Percentiles rank a stretch among this genome's conserved stretches.
phyloP scores from a whole-genome alignment of 2,797 vertebrate genomes.

The Antrozous pallidus region DNA sequence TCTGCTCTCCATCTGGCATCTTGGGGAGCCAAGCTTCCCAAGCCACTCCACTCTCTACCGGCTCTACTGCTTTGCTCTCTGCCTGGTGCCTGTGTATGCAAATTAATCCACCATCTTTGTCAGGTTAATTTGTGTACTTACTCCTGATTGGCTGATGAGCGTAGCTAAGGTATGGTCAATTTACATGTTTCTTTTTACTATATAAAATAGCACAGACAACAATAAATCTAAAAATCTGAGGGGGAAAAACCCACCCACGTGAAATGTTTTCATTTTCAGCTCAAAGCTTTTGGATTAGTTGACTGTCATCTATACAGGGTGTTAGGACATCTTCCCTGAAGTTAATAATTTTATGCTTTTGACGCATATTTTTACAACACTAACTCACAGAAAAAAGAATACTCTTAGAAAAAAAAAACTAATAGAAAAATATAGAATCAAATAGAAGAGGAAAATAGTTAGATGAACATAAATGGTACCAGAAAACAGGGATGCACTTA shows the following conservation, averaged over 20 bases:
- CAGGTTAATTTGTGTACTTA: too few species aligned
- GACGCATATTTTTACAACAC: not conserved
- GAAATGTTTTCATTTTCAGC: not conserved
- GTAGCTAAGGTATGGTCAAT: too few species aligned
- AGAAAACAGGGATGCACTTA: constrained; percentile 70
- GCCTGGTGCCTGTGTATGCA: too few species aligned
- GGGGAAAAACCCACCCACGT: not conserved
- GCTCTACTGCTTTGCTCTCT: too few species aligned
- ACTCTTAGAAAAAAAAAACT: constrained; percentile 18
- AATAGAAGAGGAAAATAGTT: constrained; percentile 65
- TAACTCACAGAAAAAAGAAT: not conserved
- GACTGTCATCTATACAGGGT: not conserved
- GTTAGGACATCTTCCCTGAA: not conserved
- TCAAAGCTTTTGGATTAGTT: not conserved
- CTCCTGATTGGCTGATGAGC: too few species aligned
- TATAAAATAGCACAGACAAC: not conserved
- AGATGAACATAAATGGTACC: constrained; percentile 50
- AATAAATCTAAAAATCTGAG: not conserved
- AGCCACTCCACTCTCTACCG: too few species aligned
- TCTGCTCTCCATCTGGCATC: too few species aligned
- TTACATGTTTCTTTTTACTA: too few species aligned
- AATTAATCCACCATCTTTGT: too few species aligned
- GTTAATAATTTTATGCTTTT: not conserved
- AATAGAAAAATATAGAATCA: constrained; percentile 58
- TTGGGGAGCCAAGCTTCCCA: too few species aligned